Evolutionary conservation across 2,797 vertebrate species (phyloP).

Genomic region (Pogoniulus pusillus): DNA sequence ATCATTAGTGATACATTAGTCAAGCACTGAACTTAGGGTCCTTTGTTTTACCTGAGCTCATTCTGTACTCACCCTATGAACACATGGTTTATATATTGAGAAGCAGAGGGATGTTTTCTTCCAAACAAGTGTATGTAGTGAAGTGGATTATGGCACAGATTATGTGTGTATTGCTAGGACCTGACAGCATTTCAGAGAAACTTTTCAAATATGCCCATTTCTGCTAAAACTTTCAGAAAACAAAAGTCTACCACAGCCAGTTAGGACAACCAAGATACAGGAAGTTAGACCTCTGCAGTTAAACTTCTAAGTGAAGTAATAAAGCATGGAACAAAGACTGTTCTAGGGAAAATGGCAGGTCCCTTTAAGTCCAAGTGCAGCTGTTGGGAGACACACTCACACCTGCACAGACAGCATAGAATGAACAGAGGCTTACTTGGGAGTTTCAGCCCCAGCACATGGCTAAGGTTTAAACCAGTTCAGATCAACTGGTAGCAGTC

Average conservation of each 20-base stretch:
- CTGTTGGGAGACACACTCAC: background rate
- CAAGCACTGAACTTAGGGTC: background rate
- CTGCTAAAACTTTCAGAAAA: background rate
- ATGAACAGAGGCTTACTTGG: background rate
- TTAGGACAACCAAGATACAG: background rate
- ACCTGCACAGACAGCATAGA: background rate
- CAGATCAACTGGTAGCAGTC: background rate
- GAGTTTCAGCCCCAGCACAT: fast-evolving
- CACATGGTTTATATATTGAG: background rate
- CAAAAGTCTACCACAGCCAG: background rate
- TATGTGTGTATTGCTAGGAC: background rate
- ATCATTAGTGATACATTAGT: background rate
- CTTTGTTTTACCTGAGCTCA: background rate
- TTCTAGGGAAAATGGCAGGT: background rate
- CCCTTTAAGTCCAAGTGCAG: background rate
- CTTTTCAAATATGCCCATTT: background rate
- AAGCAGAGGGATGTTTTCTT: background rate
- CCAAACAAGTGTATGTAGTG: background rate
- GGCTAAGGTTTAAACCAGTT: background rate
- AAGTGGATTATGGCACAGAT: background rate
- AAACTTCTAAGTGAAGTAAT: background rate
- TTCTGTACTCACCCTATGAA: background rate
- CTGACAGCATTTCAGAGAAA: background rate
- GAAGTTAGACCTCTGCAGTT: background rate
- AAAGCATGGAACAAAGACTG: background rate